A percentile compares a stretch with the other conserved stretches of the same genome.
phyloP scores from a whole-genome alignment of 2,888 invertebrate species.

The Chelonus formosanus region DNA sequence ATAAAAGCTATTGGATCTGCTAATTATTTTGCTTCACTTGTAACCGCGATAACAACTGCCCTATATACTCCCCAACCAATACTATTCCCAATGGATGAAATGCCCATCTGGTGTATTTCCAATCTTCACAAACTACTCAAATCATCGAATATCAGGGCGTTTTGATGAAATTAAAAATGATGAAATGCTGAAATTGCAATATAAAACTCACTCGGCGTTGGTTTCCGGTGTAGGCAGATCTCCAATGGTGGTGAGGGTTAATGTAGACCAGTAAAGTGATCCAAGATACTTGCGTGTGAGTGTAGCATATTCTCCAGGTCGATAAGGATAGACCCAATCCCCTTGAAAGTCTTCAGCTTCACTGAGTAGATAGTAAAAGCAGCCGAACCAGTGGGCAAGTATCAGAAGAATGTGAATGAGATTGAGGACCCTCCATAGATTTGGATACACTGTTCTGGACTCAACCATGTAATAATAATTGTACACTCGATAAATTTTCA shows the following conservation, averaged over 20 bases:
- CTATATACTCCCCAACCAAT: too few relatives aligned
- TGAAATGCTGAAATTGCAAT: neutral
- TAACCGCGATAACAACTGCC: too few relatives aligned
- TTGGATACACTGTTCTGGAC: slow-evolving; percentile 94
- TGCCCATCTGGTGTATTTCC: too few relatives aligned
- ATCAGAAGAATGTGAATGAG: slow-evolving; percentile 93
- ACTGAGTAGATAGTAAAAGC: slow-evolving; percentile 94
- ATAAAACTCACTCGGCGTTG: slow-evolving; percentile 89
- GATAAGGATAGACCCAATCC: slow-evolving; percentile 89
- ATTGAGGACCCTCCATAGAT: slow-evolving; percentile 95
- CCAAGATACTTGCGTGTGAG: slow-evolving; percentile 92
- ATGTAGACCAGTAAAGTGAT: slow-evolving; percentile 95
- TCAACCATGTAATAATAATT: slow-evolving; percentile 96
- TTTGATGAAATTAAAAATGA: neutral
- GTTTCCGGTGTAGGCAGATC: slow-evolving; percentile 96
- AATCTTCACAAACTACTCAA: too few relatives aligned
- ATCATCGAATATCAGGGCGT: neutral
- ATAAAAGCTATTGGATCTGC: too few relatives aligned
- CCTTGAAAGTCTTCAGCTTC: slow-evolving; percentile 90
- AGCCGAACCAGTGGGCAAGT: slow-evolving; percentile 97
- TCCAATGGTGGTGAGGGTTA: slow-evolving; percentile 94
- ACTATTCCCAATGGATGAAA: too few relatives aligned
- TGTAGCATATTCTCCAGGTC: slow-evolving; percentile 88
- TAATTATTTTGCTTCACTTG: too few relatives aligned
- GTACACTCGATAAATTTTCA: slow-evolving; percentile 91